These are phyloP conservation scores for Gryon sp. DNA, from an alignment of 1,140 invertebrate species.

Conservation along the genomic window DNA sequence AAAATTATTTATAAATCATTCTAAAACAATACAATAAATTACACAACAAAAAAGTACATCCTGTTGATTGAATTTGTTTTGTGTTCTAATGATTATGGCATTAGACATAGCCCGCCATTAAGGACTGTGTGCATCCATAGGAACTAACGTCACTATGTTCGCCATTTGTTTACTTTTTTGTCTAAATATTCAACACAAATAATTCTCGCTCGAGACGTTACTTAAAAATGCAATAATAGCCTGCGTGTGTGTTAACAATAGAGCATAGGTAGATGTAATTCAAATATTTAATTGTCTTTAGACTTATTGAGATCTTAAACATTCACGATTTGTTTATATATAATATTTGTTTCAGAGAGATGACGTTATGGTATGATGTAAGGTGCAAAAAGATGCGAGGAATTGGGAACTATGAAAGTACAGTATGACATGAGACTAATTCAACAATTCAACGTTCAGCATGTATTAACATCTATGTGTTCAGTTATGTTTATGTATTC, in stretches of 20 bases:
- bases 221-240: constrained; percentile 60
- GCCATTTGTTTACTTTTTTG: no score
- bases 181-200: constrained; percentile 41
- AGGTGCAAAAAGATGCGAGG: constrained; percentile 10
- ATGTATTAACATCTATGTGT: no score
- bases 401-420: constrained; percentile 15
- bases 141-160: constrained; percentile 37
- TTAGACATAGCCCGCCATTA: constrained; percentile 24
- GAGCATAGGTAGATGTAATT: constrained; percentile 32
- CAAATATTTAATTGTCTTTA: constrained; percentile 18
- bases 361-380: constrained; percentile 12
- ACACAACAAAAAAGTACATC: constrained; percentile 49
- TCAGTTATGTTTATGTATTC: constrained; percentile 18
- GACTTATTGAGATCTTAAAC: constrained; percentile 44
- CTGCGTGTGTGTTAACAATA: constrained; percentile 49
- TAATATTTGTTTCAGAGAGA: constrained; percentile 1
- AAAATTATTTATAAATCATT: constrained; percentile 57
- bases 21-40: constrained; percentile 48
- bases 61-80: constrained; percentile 34
- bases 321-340: no score
- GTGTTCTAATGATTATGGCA: no score
- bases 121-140: constrained; percentile 32
- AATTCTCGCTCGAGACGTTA: constrained; percentile 41
- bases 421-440: background rate
- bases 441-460: constrained; percentile 20